Conservation (phyloP, 2,113 vertebrate genomes). For the Brachyhypopomus occidentalis region DNA sequence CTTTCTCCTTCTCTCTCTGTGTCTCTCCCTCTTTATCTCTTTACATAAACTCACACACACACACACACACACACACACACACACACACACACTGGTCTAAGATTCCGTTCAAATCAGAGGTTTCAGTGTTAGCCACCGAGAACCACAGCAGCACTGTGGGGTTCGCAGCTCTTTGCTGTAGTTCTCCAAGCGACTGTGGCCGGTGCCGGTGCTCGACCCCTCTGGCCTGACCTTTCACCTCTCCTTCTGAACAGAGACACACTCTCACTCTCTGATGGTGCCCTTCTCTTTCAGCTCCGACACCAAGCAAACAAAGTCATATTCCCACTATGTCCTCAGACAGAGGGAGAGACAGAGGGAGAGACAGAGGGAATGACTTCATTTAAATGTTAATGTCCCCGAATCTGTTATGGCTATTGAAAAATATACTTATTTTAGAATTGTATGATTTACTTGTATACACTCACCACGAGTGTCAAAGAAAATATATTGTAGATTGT, state of each 20-base stretch:
- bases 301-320: conserved; percentile 55
- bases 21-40: conserved; percentile 10
- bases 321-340: conserved; percentile 17
- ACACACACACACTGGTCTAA: conserved; percentile 13
- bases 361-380: not conserved
- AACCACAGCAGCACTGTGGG: conserved; percentile 10
- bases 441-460: too few species aligned
- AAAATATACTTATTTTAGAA: too few species aligned
- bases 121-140: conserved; percentile 11
- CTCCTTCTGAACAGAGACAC: conserved; percentile 45
- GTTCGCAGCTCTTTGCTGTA: conserved; percentile 8
- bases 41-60: conserved; percentile 19
- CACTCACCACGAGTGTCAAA: conserved; percentile 1
- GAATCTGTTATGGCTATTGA: too few species aligned
- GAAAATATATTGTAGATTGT: not conserved
- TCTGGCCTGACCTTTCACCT: conserved; percentile 63
- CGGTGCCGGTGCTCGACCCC: conserved; percentile 65
- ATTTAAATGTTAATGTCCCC: too few species aligned
- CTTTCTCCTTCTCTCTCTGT: conserved; percentile 3
- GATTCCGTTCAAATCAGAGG: conserved; percentile 22
- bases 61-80: conserved; percentile 30
- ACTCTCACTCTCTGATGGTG: conserved; percentile 18
- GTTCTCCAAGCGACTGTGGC: conserved; percentile 59
- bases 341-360: conserved; percentile 6
- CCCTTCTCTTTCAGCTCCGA: conserved; percentile 48